Conservation (phyloP, 2,888 invertebrate species). For the Cecidostiba fungosa region DNA sequence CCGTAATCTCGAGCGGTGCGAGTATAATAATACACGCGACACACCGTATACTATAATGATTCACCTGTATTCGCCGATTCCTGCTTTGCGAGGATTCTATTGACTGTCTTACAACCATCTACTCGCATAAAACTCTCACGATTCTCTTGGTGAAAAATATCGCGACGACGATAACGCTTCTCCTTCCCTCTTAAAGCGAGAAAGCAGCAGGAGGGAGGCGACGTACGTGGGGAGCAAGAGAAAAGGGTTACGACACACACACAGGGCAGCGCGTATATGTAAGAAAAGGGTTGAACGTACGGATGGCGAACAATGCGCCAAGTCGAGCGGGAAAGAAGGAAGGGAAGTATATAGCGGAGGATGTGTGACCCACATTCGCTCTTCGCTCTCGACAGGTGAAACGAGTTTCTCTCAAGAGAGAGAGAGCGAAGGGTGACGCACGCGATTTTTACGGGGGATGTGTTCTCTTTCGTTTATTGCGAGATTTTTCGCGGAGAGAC, state of each 20-base stretch:
- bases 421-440: background rate
- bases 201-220: background rate
- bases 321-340: slow-evolving; percentile 10
- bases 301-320: slow-evolving; percentile 6
- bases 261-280: background rate
- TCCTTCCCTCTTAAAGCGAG: background rate
- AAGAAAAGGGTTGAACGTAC: slow-evolving; percentile 34
- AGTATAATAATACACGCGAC: background rate
- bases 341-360: background rate
- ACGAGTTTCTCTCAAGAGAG: background rate
- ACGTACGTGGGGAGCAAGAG: background rate
- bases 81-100: background rate
- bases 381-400: slow-evolving; percentile 42
- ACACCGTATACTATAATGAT: slow-evolving; percentile 28
- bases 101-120: too few species aligned
- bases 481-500: background rate
- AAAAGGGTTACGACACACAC: slow-evolving; percentile 22
- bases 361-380: slow-evolving; percentile 53
- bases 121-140: too few species aligned
- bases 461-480: background rate
- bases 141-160: too few species aligned
- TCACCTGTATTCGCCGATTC: slow-evolving; percentile 1
- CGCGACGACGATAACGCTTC: background rate
- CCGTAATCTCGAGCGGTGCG: slow-evolving; percentile 29
- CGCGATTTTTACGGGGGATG: background rate